phyloP scores from a whole-genome alignment of 2,113 vertebrate species.

The Triplophysa dalaica region DNA sequence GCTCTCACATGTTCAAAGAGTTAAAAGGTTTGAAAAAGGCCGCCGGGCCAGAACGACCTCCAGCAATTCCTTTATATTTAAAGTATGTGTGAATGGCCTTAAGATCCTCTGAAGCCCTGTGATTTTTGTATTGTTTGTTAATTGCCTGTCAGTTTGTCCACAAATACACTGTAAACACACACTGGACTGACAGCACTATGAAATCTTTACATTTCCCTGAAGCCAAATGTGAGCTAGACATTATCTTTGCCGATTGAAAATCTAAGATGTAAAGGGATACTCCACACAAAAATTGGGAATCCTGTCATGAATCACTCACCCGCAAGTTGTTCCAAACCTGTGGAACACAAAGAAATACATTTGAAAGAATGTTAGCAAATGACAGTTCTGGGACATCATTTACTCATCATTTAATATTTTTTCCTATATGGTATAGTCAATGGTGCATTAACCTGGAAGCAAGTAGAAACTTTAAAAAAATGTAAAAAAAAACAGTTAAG shows the following conservation, averaged over 20 bases:
- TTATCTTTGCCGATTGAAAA: neutral
- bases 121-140: conserved; percentile 17
- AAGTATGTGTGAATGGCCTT: conserved; percentile 41
- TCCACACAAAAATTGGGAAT: too few relatives aligned
- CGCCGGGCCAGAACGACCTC: conserved; percentile 52
- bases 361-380: too few relatives aligned
- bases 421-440: too few relatives aligned
- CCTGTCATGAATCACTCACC: too few relatives aligned
- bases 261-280: too few relatives aligned
- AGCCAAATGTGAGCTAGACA: conserved; percentile 7
- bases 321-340: too few relatives aligned
- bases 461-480: too few relatives aligned
- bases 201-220: conserved; percentile 8
- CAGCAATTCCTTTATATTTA: conserved; percentile 49
- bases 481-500: too few relatives aligned
- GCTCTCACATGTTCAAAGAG: conserved; percentile 11
- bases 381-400: too few relatives aligned
- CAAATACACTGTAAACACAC: neutral
- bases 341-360: too few relatives aligned
- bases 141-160: conserved; percentile 18
- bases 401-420: too few relatives aligned
- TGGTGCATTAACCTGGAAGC: too few relatives aligned
- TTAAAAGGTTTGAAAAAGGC: conserved; percentile 58
- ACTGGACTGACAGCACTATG: neutral
- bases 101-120: conserved; percentile 48